Evolutionary conservation across 2,888 invertebrate species (phyloP), one percentile per base, ranked within the genome.

Genomic region (Sinotaia quadrata): DNA sequence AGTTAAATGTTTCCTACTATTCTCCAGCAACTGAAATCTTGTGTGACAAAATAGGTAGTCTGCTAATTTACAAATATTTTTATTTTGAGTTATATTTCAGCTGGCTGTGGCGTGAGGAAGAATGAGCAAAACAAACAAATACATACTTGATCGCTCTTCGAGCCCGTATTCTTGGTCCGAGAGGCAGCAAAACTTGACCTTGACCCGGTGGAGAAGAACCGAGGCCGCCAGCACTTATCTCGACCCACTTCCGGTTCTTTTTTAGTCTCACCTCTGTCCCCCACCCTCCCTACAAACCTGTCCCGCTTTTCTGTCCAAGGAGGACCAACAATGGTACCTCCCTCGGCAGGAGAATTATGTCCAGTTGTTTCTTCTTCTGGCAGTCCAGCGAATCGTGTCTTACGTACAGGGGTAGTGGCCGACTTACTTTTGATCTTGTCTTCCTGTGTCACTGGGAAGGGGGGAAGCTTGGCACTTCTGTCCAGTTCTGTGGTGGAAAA

Each of bases 201-300:
- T 15, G 56, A 44, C 10, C 65, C 65, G 12, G 54, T 27, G 18
- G 31, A 56, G 65, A 65, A 65, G n/a, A 56, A 41, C 54, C 41
- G 52, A 21, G 65, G 56, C 12, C 37, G 36, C 56, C 65, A 56
- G 15, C 3, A 12, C 65, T 33, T 56, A 33, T 65, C 65, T 29
- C 44, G 36, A 29, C 15, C 7, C 27, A 31, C 21, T 4, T 54
- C 54, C 12, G 33, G 18, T 12, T 27, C 65, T n/a, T 21, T 54
- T 5, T 54, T 31, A 15, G 31, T 33, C 56, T 36, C n/a, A n/a
- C n/a, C n/a, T n/a, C n/a, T 29, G 15, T 27, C 51, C 15, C 52
- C 37, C 21, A 12, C 27, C 24, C 51, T 33, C 4, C 31, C 54
- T 47, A 34, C 49, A n/a, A n/a, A n/a, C n/a, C n/a, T n/a, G n/a